Base-by-base conservation (phyloP, 2,888 invertebrate species). In the Heliconius cydno region DNA sequence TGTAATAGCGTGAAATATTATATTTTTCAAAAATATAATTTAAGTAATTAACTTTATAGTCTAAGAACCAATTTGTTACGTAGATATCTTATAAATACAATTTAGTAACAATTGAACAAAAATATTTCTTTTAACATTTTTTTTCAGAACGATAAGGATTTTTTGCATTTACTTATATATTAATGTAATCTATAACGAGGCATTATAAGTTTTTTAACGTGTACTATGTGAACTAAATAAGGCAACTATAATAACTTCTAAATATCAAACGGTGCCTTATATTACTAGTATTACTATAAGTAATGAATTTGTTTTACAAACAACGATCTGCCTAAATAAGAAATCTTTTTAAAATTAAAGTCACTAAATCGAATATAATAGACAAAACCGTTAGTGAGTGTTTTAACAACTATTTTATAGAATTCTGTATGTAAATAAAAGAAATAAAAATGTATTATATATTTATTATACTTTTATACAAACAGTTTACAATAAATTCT, bases 241-340 rank as follows among this genome's bases (percentile, higher is more conserved):
- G 13, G 34, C 52, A 57, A 73, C 30, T 22, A 72, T 19, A 41
- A 71, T 52, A 22, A 22, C 19, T 52, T 22, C 5, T 25, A 22
- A 73, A 70, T 80, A 78, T 76, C 68, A 68, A 68, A 57, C 30
- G 80, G 73, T 60, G 80, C 78, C 76, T 76, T 81, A 68, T 78
- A 73, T 73, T 73, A 73, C 72, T 60, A 60, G 57, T 60, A 57
- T 25, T 73, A 73, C 12, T 38, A 34, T 73, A 34, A 60, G 34
- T 73, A 38, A 25, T 9, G 9, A 60, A 46, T 10, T 70, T 19
- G 38, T 70, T 70, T 46, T 70, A 46, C 46, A 70, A 41, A 46
- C 70, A 70, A 70, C 41, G 46, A 70, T 70, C 70, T 70, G 70
- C 22, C 67, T 38, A 38, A 67, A 67, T 34, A 67, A 68, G 67